Base-by-base conservation (phyloP, 2,113 vertebrate genomes). In the Oxyruncus cristatus region DNA sequence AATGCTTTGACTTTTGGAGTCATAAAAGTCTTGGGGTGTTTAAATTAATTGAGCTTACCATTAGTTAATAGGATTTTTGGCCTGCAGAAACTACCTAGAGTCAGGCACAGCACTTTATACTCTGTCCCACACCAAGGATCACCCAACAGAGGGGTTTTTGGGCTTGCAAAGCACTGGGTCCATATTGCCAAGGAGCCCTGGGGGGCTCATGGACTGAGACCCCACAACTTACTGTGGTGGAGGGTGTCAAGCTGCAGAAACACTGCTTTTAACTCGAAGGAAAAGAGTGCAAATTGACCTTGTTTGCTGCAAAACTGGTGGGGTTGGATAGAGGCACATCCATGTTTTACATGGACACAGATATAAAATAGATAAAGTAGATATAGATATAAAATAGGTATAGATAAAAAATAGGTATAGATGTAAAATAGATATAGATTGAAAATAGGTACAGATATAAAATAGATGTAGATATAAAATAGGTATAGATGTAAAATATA, bases 91-190 rank as follows among this genome's bases (percentile, higher is more conserved):
- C 58, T 33, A 22, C 26, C 42, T 9, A 5, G 41, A 80, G 21
- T 11, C 58, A 19, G 12, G 37, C 13, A 9, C 0, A 22, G 35
- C 24, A 35, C 41, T 0, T 2, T 11, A 2, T 11, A 2, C 9
- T 41, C n/a, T 8, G 17, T 12, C 28, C 9, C 63, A 23, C 63
- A 23, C 39, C 33, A 19, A 2, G 47, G 46, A 4, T 18, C 42
- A 8, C 7, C 26, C 44, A 32, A 0, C 33, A 37, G 33, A 9
- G 73, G 73, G 47, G 15, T 5, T 62, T 77, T 78, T 4, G 56
- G 55, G 49, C 18, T 9, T 13, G 65, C 56, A 62, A 12, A 71
- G 47, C 47, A 70, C 63, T 32, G 39, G 14, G 15, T 44, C 26
- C 47, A 6, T 8, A 9, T 20, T 39, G 49, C 50, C 30, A 39